Evolutionary conservation across 2,797 vertebrate species (phyloP).

Genomic region (Centroberyx gerrardi): DNA sequence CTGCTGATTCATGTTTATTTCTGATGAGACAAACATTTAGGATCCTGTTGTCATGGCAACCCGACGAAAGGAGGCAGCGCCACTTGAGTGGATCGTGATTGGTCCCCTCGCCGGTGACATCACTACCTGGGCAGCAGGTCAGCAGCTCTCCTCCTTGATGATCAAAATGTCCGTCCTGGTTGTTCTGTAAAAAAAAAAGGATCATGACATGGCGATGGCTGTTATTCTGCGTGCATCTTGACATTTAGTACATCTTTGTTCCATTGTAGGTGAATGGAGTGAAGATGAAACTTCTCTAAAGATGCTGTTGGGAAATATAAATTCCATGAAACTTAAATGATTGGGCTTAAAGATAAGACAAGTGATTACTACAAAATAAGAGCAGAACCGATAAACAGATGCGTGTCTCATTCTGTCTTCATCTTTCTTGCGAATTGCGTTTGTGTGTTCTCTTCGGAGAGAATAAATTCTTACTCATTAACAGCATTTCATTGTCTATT

Average conservation of each 20-base stretch:
- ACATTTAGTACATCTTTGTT: neutral
- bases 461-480: no score
- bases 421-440: no score
- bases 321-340: no score
- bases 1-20: conserved; percentile 47
- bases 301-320: neutral
- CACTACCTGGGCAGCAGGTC: conserved; percentile 4
- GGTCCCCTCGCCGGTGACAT: neutral
- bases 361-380: no score
- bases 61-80: no score
- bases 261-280: neutral
- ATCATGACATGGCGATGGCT: neutral
- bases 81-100: neutral
- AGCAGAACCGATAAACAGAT: no score
- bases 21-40: conserved; percentile 1
- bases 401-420: no score
- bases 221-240: neutral
- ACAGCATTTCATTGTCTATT: no score
- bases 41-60: neutral
- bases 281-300: neutral
- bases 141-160: conserved; percentile 77
- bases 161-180: conserved; percentile 78
- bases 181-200: conserved; percentile 56
- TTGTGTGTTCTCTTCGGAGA: no score
- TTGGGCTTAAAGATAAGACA: no score